Evolutionary conservation across 2,888 invertebrate species (phyloP), one percentile per base, ranked within the genome.

Genomic region (Sinohyriopsis cumingii): DNA sequence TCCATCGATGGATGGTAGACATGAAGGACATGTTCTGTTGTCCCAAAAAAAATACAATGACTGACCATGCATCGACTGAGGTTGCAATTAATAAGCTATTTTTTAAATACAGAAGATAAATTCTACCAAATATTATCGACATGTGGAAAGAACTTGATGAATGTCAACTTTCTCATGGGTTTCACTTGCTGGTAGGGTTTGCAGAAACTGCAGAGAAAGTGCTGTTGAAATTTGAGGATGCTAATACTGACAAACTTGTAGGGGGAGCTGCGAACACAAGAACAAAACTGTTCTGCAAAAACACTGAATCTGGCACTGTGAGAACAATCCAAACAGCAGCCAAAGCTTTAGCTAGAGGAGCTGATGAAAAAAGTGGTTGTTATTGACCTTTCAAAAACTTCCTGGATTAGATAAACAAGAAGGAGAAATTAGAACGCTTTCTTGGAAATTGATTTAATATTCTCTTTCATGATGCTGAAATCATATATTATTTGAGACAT

Each of bases 31-130:
- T 24, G n/a, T 18, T 19, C 20, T 59, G n/a, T 15, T 59, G 12
- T 56, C 59, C 5, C 59, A 65, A 65, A n/a, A 65, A 65, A 65
- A 65, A 65, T 59, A 65, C 65, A 56, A 65, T 59, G 53, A 65
- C 1, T 59, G 59, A 65, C 59, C 5, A 59, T n/a, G 65, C 65
- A 22, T 57, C 59, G n/a, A 65, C 65, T 59, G 65, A 65, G 24
- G 65, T 65, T 22, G 19, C 56, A 22, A 59, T 56, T 45, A 65
- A 65, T 59, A 22, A 65, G 12, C 45, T 65, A 19, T 5, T 65
- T 28, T 33, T 28, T 19, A 33, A 65, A 59, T 33, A 65, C 24
- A 22, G 57, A 25, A 56, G 45, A 1, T 9, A 59, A n/a, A 65
- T 65, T 45, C 63, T 65, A 33, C 45, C 59, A 56, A 20, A 65